A percentile compares a stretch with the other conserved stretches of the same genome.
phyloP scores from a whole-genome alignment of 2,797 vertebrate species.

The Pachyuromys duprasi region DNA sequence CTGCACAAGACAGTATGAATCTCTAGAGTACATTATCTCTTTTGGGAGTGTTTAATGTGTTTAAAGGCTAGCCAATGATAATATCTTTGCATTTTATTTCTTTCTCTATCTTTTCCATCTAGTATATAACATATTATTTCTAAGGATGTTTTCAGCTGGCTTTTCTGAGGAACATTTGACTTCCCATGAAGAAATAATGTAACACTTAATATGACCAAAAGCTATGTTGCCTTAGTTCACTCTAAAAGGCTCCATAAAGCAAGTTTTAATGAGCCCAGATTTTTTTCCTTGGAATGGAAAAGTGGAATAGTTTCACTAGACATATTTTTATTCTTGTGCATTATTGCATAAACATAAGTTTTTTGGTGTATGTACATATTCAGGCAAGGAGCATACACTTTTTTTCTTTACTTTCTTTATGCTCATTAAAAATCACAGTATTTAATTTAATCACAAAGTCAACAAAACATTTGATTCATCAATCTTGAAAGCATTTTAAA shows the following conservation, averaged over 20 bases:
- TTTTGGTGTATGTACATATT: slow-evolving; percentile 49
- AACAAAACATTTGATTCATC: neutral
- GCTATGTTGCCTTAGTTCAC: slow-evolving; percentile 54
- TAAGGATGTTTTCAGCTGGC: slow-evolving; percentile 84
- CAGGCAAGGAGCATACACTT: slow-evolving; percentile 36
- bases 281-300: slow-evolving; percentile 69
- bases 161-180: slow-evolving; percentile 84
- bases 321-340: slow-evolving; percentile 55
- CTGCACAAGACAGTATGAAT: slow-evolving; percentile 63
- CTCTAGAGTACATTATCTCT: slow-evolving; percentile 62
- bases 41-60: slow-evolving; percentile 71
- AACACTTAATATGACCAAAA: slow-evolving; percentile 7
- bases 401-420: neutral
- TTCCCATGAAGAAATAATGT: slow-evolving; percentile 81
- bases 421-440: neutral
- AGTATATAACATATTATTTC: slow-evolving; percentile 80
- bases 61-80: slow-evolving; percentile 74
- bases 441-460: neutral
- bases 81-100: slow-evolving; percentile 77
- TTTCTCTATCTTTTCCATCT: slow-evolving; percentile 81
- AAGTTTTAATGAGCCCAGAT: slow-evolving; percentile 61
- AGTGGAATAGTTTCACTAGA: slow-evolving; percentile 52
- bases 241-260: slow-evolving; percentile 60
- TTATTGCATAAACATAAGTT: slow-evolving; percentile 50
- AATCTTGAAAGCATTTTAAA: neutral